These are phyloP conservation scores for Vireo griseus DNA, from an alignment of 2,797 vertebrate genomes.

Conservation along the genomic window DNA sequence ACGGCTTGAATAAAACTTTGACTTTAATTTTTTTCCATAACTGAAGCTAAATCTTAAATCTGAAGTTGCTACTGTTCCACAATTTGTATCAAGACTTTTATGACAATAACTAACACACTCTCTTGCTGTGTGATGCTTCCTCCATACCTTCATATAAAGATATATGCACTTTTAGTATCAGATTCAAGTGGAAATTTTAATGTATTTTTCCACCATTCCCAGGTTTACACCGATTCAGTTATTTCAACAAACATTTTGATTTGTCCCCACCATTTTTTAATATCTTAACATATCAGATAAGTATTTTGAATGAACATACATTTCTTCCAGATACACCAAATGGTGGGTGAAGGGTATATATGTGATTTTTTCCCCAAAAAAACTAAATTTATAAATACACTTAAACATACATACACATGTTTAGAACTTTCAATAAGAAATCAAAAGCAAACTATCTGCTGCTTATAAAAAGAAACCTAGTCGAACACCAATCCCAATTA, in stretches of 20 bases:
- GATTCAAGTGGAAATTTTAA: not conserved
- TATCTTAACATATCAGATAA: not conserved
- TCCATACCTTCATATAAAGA: not conserved
- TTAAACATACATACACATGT: not conserved
- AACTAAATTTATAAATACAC: not conserved
- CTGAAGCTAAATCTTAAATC: not conserved
- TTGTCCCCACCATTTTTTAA: accelerated
- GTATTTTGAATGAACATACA: accelerated
- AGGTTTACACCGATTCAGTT: not conserved
- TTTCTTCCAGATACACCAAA: not conserved
- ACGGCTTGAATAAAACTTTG: not conserved
- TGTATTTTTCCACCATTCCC: not conserved
- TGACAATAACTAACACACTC: accelerated
- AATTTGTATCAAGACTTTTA: not conserved
- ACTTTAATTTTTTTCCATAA: not conserved
- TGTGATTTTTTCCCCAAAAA: not conserved
- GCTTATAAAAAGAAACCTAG: not conserved
- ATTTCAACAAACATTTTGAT: not conserved
- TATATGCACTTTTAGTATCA: accelerated
- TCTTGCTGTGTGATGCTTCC: not conserved
- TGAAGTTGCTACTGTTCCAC: not conserved
- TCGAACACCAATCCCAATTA: not conserved
- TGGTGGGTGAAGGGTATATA: accelerated
- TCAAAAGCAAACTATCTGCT: not conserved
- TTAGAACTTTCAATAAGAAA: not conserved